These are phyloP conservation scores for Tragelaphus buxtoni DNA, from an alignment of 2,113 vertebrate genomes.

Conservation along the genomic window DNA sequence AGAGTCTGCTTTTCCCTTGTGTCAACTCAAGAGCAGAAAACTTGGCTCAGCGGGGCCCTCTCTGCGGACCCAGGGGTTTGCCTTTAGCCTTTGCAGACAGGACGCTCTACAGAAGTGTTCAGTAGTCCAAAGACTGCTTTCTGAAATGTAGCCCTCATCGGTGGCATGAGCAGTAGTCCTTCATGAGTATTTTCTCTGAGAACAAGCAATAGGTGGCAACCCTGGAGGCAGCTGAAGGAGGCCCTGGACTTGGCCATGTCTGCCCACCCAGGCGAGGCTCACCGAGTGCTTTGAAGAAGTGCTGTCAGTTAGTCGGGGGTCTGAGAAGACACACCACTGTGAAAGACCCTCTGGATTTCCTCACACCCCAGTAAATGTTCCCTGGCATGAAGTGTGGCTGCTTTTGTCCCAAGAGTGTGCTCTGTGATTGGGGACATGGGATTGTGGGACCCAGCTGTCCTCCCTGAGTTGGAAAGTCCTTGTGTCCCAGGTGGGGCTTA, in stretches of 20 bases:
- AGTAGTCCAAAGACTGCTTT: too few relatives aligned
- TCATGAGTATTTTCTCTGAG: neutral
- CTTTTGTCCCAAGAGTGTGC: neutral
- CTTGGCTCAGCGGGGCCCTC: too few relatives aligned
- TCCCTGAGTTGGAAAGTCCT: rapidly evolving
- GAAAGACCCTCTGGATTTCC: neutral
- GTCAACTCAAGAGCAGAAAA: too few relatives aligned
- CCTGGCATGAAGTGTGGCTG: neutral
- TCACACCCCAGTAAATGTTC: neutral
- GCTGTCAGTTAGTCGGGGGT: neutral
- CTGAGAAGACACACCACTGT: neutral
- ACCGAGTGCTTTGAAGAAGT: too few relatives aligned
- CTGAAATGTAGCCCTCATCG: too few relatives aligned
- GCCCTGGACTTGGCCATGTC: rapidly evolving
- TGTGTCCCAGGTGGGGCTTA: neutral
- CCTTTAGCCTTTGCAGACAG: too few relatives aligned
- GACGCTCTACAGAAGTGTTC: too few relatives aligned
- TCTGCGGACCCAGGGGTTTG: too few relatives aligned
- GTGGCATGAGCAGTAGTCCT: too few relatives aligned
- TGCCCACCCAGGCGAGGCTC: neutral
- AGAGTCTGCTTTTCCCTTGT: too few relatives aligned
- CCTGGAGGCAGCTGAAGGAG: neutral
- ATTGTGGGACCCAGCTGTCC: neutral
- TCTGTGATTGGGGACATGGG: too few relatives aligned
- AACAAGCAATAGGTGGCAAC: neutral